Percentiles rank a stretch among this genome's conserved stretches.
These are phyloP conservation scores for Patella ulyssiponensis DNA, from an alignment of 2,888 invertebrate genomes.

Conservation along the genomic window DNA sequence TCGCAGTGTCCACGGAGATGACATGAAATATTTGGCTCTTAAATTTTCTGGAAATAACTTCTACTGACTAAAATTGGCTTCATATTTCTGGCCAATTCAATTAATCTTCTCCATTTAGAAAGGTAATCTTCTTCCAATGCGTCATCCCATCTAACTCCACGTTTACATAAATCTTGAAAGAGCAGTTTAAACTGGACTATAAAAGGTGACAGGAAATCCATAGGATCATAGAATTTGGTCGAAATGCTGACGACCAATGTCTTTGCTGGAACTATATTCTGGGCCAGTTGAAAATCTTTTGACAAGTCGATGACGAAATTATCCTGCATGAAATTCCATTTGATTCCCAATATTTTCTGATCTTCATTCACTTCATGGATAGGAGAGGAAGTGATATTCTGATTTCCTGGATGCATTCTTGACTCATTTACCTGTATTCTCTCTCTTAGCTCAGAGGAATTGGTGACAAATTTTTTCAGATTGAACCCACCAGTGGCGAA, in stretches of 20 bases:
- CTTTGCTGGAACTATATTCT: neutral
- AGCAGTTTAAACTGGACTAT: neutral
- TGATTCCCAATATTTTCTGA: neutral
- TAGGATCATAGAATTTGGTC: neutral
- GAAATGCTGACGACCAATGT: neutral
- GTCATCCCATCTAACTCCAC: neutral
- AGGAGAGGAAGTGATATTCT: neutral
- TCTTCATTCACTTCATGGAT: neutral
- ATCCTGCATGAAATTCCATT: neutral
- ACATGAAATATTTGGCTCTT: neutral
- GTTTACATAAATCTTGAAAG: neutral
- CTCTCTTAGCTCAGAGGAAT: neutral
- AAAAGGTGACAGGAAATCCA: neutral
- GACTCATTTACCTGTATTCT: neutral
- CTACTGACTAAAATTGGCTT: neutral
- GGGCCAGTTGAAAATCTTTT: neutral
- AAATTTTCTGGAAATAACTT: neutral
- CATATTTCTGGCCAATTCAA: neutral
- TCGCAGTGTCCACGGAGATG: neutral
- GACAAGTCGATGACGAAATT: neutral
- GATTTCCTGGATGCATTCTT: neutral
- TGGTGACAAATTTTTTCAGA: slow-evolving; percentile 1
- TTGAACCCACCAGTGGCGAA: slow-evolving; percentile 1
- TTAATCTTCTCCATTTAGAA: neutral
- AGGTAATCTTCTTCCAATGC: neutral